Conservation (phyloP, 1,140 invertebrate genomes). For the Atta cephalotes region DNA sequence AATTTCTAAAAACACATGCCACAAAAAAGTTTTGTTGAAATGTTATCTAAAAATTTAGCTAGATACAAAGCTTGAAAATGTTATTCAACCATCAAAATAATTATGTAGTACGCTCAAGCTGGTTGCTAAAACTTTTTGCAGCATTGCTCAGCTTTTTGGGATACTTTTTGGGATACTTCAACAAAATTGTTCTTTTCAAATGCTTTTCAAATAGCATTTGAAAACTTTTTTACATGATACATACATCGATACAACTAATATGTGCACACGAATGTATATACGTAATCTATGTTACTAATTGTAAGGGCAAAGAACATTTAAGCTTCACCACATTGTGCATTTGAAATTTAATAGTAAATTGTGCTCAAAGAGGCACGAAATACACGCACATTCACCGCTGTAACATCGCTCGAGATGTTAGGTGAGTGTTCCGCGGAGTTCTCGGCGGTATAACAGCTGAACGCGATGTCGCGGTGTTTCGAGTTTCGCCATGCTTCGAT, state of each 20-base stretch:
- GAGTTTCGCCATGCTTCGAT: slow-evolving; percentile 48
- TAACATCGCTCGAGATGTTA: slow-evolving; percentile 31
- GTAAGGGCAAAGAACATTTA: slow-evolving; percentile 7
- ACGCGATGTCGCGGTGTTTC: slow-evolving; percentile 43
- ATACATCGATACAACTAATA: neutral
- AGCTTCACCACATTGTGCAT: neutral
- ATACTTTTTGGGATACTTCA: no score
- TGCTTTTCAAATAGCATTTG: neutral
- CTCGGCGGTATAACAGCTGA: slow-evolving; percentile 26
- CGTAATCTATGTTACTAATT: neutral
- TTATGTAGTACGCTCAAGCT: no score
- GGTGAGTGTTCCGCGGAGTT: slow-evolving; percentile 28
- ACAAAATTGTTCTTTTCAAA: no score
- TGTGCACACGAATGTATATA: neutral
- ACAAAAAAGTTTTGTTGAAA: no score
- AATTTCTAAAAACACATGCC: no score
- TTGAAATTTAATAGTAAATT: slow-evolving; percentile 25
- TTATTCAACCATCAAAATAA: no score
- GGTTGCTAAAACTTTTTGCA: no score
- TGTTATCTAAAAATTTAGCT: no score
- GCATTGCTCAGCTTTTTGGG: no score
- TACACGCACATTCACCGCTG: neutral
- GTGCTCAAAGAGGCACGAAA: slow-evolving; percentile 26
- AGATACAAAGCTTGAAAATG: no score
- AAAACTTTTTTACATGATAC: neutral